These are phyloP conservation scores for Thalassarche chlororhynchos DNA, from an alignment of 2,113 vertebrate genomes.

Conservation along the genomic window DNA sequence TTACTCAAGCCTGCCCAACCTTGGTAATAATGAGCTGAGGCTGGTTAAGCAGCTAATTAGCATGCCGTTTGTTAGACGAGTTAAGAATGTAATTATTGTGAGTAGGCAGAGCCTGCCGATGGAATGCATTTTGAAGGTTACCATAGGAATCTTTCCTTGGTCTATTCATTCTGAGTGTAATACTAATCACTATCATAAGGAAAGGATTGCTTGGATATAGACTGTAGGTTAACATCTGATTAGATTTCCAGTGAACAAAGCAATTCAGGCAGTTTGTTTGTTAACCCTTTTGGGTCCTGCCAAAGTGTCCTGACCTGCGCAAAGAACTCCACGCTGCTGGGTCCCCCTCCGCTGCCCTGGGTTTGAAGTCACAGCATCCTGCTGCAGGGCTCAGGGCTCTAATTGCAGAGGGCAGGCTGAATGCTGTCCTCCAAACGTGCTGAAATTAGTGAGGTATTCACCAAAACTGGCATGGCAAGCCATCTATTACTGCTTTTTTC, in stretches of 20 bases:
- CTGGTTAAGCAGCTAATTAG: conserved; percentile 83
- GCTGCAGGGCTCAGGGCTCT: not conserved
- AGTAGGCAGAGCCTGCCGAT: conserved; percentile 70
- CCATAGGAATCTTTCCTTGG: conserved; percentile 82
- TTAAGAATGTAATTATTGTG: conserved; percentile 92
- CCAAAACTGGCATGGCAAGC: not conserved
- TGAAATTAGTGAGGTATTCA: not conserved
- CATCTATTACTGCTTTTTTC: not conserved
- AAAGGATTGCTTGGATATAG: conserved; percentile 90
- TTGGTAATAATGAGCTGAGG: conserved; percentile 70
- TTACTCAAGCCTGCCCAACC: conserved; percentile 56
- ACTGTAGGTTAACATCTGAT: conserved; percentile 80
- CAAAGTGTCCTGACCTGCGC: conserved; percentile 22
- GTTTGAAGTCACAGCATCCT: not conserved
- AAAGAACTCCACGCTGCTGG: not conserved
- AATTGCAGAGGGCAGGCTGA: not conserved
- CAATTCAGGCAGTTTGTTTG: conserved; percentile 67
- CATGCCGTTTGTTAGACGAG: conserved; percentile 85
- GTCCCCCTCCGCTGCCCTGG: not conserved
- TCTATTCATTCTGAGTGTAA: conserved; percentile 82
- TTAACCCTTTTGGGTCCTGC: conserved; percentile 79
- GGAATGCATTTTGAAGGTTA: conserved; percentile 85
- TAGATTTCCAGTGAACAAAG: conserved; percentile 76
- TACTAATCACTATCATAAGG: conserved; percentile 96
- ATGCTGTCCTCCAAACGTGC: not conserved